Base-by-base conservation (phyloP, 2,113 vertebrate species). In the Rhinogobius similis region DNA sequence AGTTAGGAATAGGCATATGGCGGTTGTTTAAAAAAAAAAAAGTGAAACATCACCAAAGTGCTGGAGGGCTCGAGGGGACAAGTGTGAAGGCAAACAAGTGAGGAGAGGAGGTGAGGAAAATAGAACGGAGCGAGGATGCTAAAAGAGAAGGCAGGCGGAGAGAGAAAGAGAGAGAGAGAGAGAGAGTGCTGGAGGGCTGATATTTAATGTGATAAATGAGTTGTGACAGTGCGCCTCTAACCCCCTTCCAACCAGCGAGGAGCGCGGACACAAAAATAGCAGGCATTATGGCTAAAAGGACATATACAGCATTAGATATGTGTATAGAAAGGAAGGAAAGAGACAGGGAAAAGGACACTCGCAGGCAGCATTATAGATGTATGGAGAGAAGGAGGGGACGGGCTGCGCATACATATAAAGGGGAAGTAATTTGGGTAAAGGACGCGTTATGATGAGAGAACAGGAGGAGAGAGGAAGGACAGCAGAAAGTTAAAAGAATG, bases 131-230 rank as follows among this genome's bases (percentile, higher is more conserved):
- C 61, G 79, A 66, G 78, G 80, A 23, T 65, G 73, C 73, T 70
- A 77, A 73, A 73, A 73, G 71, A 29, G 70, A 71, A 77, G 68
- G 66, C 75, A 65, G 81, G 52, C 10, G 46, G 23, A 26, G 23
- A 26, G 23, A 18, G 43, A 79, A 76, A 83, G 83, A 88, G 83
- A 26, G 23, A 26, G 23, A 26, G 23, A 18, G 43, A 79, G 78
- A 83, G 83, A 88, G 83, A 84, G 72, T 75, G 90, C 90, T 87
- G 71, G 84, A 89, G 91, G 90, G 86, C 80, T 90, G 91, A 92
- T 93, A 91, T 93, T 93, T 93, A 93, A 93, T 92, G 91, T 93
- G 91, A 93, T 92, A 92, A 92, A 93, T 92, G 88, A 91, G 87
- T 92, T 91, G 90, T 93, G 92, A 93, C 92, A 93, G 91, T 85